Evolutionary conservation across 1,140 invertebrate species (phyloP).

Genomic region (Bombus polaris): DNA sequence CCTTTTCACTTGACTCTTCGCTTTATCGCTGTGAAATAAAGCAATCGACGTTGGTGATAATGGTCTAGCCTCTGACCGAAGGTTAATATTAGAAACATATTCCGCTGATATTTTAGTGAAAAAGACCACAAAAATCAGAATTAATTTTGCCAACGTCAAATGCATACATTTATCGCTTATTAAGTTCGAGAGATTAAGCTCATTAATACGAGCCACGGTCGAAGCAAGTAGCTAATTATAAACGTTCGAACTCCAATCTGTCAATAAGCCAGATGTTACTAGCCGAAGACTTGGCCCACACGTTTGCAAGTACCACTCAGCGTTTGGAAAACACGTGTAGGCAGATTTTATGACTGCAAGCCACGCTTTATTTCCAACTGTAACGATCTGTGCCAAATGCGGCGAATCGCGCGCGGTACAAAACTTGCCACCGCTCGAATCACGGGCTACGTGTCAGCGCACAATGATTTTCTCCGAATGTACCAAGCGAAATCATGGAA

Average conservation of each 20-base stretch:
- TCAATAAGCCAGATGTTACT: slow-evolving; percentile 41
- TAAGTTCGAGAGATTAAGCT: no score
- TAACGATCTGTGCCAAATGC: slow-evolving; percentile 12
- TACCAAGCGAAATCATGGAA: slow-evolving; percentile 19
- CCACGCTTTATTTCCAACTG: slow-evolving; percentile 38
- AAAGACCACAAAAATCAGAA: no score
- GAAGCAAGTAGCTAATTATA: slow-evolving; percentile 10
- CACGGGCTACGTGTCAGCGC: background rate
- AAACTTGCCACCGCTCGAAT: background rate
- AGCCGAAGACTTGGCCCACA: slow-evolving; percentile 19
- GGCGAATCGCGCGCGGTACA: background rate
- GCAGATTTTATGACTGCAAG: slow-evolving; percentile 26
- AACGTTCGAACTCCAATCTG: background rate
- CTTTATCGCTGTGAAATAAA: no score
- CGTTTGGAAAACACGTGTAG: slow-evolving; percentile 49
- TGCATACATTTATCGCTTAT: no score
- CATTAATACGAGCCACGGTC: background rate
- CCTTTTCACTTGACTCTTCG: no score
- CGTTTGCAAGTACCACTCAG: slow-evolving; percentile 40
- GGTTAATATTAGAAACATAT: no score
- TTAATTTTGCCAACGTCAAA: no score
- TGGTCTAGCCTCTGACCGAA: no score
- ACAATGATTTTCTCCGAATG: slow-evolving; percentile 25
- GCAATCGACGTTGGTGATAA: no score
- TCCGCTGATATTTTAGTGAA: no score